These are phyloP conservation scores for Cecidostiba fungosa DNA, from an alignment of 2,888 invertebrate genomes.

Conservation along the genomic window DNA sequence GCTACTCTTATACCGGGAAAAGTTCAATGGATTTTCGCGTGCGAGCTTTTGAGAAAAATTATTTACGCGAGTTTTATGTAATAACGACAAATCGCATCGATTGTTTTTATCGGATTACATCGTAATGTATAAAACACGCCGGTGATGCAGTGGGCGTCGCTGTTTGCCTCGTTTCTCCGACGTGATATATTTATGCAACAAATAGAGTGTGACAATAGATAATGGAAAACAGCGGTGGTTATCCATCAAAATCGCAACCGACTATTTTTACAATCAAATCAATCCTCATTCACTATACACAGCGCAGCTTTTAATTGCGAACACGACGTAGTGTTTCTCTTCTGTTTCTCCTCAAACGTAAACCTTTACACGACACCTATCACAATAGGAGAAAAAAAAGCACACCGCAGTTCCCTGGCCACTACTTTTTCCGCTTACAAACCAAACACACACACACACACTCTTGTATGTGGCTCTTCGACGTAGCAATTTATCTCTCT, in stretches of 20 bases:
- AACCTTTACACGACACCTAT: background rate
- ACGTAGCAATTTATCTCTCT: conserved; percentile 7
- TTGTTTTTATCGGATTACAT: background rate
- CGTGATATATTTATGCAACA: background rate
- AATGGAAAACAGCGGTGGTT: background rate
- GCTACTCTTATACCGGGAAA: background rate
- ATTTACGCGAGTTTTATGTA: background rate
- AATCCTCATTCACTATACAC: too few relatives aligned
- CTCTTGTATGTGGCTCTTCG: background rate
- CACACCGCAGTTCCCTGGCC: background rate
- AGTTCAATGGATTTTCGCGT: background rate
- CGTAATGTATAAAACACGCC: background rate
- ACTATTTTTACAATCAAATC: too few relatives aligned
- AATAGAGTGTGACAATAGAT: background rate
- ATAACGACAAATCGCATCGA: background rate
- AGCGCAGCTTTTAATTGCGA: background rate
- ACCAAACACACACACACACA: background rate
- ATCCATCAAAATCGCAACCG: too few relatives aligned
- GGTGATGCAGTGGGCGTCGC: background rate
- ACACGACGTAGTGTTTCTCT: background rate
- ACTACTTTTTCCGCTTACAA: background rate
- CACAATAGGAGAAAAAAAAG: background rate
- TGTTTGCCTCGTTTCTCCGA: background rate
- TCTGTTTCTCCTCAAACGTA: background rate
- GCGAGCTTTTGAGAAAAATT: background rate